Evolutionary conservation across 2,113 vertebrate species (phyloP).

Genomic region (Polypterus bichir): DNA sequence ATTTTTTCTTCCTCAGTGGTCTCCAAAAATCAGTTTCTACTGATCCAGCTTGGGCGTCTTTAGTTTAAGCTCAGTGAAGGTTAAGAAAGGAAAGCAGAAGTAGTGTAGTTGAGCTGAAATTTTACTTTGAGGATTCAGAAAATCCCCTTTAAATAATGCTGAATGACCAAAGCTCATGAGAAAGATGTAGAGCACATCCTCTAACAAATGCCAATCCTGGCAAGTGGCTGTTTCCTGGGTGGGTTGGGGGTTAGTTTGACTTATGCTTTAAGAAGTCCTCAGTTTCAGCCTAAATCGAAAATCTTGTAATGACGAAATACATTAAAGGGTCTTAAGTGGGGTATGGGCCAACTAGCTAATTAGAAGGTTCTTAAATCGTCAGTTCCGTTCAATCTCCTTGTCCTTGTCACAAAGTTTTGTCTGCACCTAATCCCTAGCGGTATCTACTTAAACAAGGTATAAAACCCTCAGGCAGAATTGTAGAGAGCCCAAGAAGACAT

Average conservation of each 20-base stretch:
- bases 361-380: slow-evolving; percentile 41
- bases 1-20: no score
- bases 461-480: slow-evolving; percentile 23
- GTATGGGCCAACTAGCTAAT: slow-evolving; percentile 15
- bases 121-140: no score
- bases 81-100: no score
- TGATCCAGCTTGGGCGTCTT: no score
- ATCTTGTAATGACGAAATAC: slow-evolving; percentile 32
- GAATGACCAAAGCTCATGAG: no score
- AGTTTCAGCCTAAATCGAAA: slow-evolving; percentile 34
- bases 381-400: slow-evolving; percentile 43
- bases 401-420: slow-evolving; percentile 38
- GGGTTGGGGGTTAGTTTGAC: not conserved
- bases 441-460: slow-evolving; percentile 30
- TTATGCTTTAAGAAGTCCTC: not conserved
- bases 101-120: no score
- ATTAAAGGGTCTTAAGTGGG: slow-evolving; percentile 22
- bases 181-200: no score
- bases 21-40: no score
- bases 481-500: slow-evolving; percentile 6
- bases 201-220: no score
- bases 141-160: no score
- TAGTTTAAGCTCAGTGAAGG: no score
- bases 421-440: slow-evolving; percentile 31
- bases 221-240: slow-evolving; percentile 10